Evolutionary conservation across 2,113 vertebrate genomes (phyloP).

Genomic region (human (Homo sapiens)): GRCh38 chr16:47048501-47049000

Average conservation of each 20-base stretch:
- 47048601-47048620: not conserved
- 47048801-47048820: not conserved
- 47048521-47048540: no score
- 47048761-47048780: not conserved
- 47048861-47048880: not conserved
- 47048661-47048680: not conserved
- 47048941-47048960: not conserved
- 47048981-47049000: not conserved
- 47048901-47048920: accelerated
- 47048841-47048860: not conserved
- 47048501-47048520: no score
- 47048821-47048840: not conserved
- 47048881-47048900: not conserved
- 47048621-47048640: not conserved
- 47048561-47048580: not conserved
- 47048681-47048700: not conserved
- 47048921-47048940: not conserved
- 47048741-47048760: not conserved
- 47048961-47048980: not conserved
- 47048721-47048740: not conserved
- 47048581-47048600: not conserved
- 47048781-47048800: not conserved
- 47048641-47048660: not conserved
- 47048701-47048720: not conserved
- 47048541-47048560: not conserved